phyloP scores from a whole-genome alignment of 2,888 invertebrate species.

The Phragmatobia fuliginosa region DNA sequence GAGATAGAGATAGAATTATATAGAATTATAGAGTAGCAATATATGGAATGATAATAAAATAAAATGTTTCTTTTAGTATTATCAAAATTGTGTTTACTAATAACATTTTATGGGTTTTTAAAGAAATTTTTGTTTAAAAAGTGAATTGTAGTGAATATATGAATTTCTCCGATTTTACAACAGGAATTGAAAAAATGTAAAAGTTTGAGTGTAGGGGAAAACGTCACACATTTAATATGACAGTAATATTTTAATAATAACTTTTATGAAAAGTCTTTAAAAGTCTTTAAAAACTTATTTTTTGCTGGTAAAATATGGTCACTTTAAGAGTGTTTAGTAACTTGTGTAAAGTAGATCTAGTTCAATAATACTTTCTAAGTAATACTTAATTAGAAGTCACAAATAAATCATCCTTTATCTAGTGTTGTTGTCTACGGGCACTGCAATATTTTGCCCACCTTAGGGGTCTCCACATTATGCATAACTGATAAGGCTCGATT shows the following conservation, averaged over 20 bases:
- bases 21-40: neutral
- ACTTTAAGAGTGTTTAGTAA: neutral
- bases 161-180: too few relatives aligned
- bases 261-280: neutral
- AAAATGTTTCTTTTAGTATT: neutral
- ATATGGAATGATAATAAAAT: neutral
- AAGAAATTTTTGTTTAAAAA: neutral
- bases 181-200: too few relatives aligned
- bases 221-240: neutral
- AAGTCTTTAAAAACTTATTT: neutral
- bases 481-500: slow-evolving; percentile 86
- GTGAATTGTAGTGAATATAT: too few relatives aligned
- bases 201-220: neutral
- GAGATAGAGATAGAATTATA: too few relatives aligned
- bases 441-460: slow-evolving; percentile 86
- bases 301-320: neutral
- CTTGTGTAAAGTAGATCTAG: neutral
- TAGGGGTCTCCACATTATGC: slow-evolving; percentile 86
- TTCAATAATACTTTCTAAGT: neutral
- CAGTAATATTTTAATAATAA: neutral
- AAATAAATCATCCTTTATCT: slow-evolving; percentile 39
- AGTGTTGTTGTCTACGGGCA: slow-evolving; percentile 52
- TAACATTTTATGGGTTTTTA: neutral
- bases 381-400: neutral
- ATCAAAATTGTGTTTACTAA: neutral